Evolutionary conservation across 2,113 vertebrate genomes (phyloP), one percentile per base, ranked within the genome.

Genomic region (Bos javanicus): DNA sequence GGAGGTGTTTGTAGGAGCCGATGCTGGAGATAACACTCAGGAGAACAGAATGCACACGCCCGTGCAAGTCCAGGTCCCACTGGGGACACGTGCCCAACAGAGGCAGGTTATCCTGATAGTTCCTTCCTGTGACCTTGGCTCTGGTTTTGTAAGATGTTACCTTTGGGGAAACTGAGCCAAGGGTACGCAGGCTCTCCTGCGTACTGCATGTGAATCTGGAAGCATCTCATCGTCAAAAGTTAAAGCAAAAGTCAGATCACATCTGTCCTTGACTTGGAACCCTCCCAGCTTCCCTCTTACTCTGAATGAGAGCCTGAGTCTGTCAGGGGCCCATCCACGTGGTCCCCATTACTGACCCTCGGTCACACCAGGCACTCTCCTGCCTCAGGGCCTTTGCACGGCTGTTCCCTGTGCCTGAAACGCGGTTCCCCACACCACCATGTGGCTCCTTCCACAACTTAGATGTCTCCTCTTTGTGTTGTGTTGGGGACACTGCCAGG

Each of bases 81-180:
- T 5, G 15, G 59, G 28, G 39, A 7, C 7, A 12, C 7, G 14
- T 14, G 30, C 50, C 0, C 0, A 5, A 26, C 0, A 5, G 3
- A n/a, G 74, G 74, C 5, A 30, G 1, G 28, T 4, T 3, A 6
- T 25, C 52, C 0, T 8, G 50, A 3, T n/a, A 0, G 0, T 1
- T 2, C 36, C 52, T 57, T 17, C 52, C 4, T 5, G 25, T 30
- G 52, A 74, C 28, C 0, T 2, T 28, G 85, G 21, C 71, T 56
- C 0, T 9, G 0, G 74, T 14, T n/a, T 46, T 26, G 15, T 48
- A 26, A 56, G 74, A 15, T 28, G 36, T 15, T 21, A 25, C 46
- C 46, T 2, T 12, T 17, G 59, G 11, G 88, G 5, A 28, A 23
- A 13, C 9, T 30, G 48, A 30, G 57, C 8, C 2, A 19, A 15